Evolutionary conservation across 1,140 invertebrate genomes (phyloP).

Genomic region (Leptinotarsa defecta): DNA sequence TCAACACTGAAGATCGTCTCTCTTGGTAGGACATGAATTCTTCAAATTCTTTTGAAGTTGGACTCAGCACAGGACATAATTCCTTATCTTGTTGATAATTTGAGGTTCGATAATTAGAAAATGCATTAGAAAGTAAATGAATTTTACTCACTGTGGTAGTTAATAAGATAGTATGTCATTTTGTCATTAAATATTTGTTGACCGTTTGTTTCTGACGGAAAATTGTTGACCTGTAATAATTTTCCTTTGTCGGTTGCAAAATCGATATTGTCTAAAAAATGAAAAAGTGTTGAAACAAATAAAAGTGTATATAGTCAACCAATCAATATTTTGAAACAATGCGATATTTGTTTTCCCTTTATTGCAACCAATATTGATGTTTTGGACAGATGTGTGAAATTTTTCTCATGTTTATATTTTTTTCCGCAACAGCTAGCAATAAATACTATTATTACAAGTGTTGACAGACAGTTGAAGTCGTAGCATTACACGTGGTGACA

Average conservation of each 20-base stretch:
- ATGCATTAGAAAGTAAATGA: too few species aligned
- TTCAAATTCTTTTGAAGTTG: constrained; percentile 9
- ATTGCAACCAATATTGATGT: too few species aligned
- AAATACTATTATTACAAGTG: too few species aligned
- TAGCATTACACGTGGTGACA: too few species aligned
- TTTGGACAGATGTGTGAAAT: too few species aligned
- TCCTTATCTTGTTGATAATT: neutral
- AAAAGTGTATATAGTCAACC: neutral
- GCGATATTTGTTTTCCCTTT: too few species aligned
- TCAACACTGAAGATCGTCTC: neutral
- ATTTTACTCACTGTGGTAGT: neutral
- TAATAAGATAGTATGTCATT: constrained; percentile 14
- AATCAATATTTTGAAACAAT: too few species aligned
- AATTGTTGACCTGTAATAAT: neutral
- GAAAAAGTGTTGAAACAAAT: neutral
- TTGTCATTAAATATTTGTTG: constrained; percentile 11
- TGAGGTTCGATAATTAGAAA: too few species aligned
- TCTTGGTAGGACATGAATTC: neutral
- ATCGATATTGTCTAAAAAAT: constrained; percentile 16
- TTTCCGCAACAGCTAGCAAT: too few species aligned
- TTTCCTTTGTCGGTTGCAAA: constrained; percentile 11
- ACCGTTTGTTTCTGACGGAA: neutral
- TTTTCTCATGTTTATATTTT: too few species aligned
- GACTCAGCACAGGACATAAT: neutral
- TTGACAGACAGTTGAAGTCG: too few species aligned